Percentiles rank a stretch among this genome's conserved stretches.
Conservation (phyloP, 1,140 invertebrate species). For the Macrostomum lignano region DNA sequence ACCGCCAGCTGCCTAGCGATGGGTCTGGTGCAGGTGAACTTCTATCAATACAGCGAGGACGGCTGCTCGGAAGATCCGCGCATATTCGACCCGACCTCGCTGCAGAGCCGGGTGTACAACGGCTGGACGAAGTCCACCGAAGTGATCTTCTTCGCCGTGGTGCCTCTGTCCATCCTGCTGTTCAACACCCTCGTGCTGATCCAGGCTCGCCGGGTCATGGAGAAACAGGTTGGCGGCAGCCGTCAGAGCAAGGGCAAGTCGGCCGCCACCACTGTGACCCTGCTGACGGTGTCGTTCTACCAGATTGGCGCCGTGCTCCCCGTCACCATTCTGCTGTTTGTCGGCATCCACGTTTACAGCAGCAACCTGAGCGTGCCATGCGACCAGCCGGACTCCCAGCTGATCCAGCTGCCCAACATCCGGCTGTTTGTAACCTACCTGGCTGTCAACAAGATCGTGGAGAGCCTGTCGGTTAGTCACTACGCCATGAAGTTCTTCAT, state of each 20-base stretch:
- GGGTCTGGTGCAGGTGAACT: conserved; percentile 14
- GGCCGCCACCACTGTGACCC: conserved; percentile 18
- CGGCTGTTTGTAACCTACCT: too few species aligned
- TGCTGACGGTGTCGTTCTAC: conserved; percentile 23
- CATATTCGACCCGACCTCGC: too few species aligned
- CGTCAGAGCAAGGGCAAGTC: too few species aligned
- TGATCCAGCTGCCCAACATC: too few species aligned
- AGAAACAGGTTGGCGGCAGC: too few species aligned
- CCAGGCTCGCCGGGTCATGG: conserved; percentile 13
- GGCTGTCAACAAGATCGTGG: conserved; percentile 12
- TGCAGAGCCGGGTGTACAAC: too few species aligned
- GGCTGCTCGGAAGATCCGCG: too few species aligned
- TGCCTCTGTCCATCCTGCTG: conserved; percentile 15
- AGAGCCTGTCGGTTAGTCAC: conserved; percentile 20
- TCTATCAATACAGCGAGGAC: too few species aligned
- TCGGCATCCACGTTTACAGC: conserved; percentile 13
- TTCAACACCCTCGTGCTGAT: conserved; percentile 20
- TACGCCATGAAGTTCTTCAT: conserved; percentile 24
- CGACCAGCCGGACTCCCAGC: too few species aligned
- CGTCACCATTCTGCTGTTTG: conserved; percentile 20
- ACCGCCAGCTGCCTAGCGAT: conserved; percentile 10
- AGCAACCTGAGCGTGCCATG: conserved; percentile 8
- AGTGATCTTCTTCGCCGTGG: conserved; percentile 14
- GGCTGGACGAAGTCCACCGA: conserved; percentile 15
- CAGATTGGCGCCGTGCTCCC: too few species aligned